phyloP scores from a whole-genome alignment of 2,888 invertebrate genomes.

The Pollenia angustigena region DNA sequence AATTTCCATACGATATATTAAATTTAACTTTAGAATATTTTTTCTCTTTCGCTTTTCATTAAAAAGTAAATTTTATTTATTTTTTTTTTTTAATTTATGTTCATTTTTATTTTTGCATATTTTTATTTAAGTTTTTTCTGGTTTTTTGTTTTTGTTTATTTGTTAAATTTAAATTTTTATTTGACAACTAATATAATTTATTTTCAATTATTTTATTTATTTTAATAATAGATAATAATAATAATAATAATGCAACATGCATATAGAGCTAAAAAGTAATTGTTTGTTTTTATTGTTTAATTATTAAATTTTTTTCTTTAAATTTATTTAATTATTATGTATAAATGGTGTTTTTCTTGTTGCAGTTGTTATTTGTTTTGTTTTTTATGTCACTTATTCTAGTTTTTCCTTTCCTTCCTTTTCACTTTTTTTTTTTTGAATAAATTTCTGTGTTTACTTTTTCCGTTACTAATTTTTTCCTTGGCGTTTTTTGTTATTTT shows the following conservation, averaged over 20 bases:
- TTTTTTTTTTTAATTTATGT: constrained; percentile 48
- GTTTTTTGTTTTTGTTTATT: constrained; percentile 37
- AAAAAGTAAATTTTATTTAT: constrained; percentile 55
- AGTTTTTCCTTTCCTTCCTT: constrained; percentile 4
- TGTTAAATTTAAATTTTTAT: constrained; percentile 63
- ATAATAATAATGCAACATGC: constrained; percentile 68
- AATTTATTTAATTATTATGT: constrained; percentile 61
- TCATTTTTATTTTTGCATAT: constrained; percentile 53
- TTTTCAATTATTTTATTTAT: constrained; percentile 60
- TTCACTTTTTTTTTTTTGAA: constrained; percentile 56
- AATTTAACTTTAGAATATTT: constrained; percentile 38
- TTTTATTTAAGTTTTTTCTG: constrained; percentile 41
- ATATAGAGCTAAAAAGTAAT: constrained; percentile 70
- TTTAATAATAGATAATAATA: constrained; percentile 53
- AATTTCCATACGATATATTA: constrained; percentile 17
- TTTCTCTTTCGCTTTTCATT: constrained; percentile 49
- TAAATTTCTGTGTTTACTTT: constrained; percentile 56
- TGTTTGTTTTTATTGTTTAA: constrained; percentile 33
- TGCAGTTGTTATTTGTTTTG: constrained; percentile 53
- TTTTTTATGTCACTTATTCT: constrained; percentile 44
- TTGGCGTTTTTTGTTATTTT: background rate
- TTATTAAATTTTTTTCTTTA: constrained; percentile 17
- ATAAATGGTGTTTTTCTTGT: constrained; percentile 70
- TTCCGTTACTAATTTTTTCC: background rate
- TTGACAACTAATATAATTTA: constrained; percentile 70